Conservation (phyloP, 2,113 vertebrate genomes). For the Polypterus senegalus region DNA sequence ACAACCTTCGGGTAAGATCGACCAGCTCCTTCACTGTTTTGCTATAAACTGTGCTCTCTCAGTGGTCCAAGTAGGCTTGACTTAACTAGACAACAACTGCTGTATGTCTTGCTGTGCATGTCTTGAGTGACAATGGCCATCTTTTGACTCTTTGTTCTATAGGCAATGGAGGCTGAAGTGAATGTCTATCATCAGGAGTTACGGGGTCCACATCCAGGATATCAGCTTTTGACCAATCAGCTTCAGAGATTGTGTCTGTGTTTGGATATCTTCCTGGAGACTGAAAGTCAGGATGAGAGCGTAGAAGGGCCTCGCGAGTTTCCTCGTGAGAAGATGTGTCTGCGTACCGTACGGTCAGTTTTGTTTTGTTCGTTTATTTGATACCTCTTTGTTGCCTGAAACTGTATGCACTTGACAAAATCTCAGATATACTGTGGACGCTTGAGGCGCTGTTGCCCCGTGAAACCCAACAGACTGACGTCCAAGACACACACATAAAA, state of each 20-base stretch:
- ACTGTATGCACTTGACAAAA: not conserved
- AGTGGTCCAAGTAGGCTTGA: not conserved
- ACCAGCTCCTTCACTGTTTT: too few relatives aligned
- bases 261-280: conserved; percentile 89
- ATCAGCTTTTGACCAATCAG: conserved; percentile 95
- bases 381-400: not conserved
- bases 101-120: too few relatives aligned
- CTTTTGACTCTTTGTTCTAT: not conserved
- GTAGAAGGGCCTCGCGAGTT: conserved; percentile 92
- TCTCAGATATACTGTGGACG: too few relatives aligned
- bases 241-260: conserved; percentile 80
- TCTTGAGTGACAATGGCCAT: not conserved
- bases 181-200: conserved; percentile 82
- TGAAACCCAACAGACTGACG: too few relatives aligned
- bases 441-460: too few relatives aligned
- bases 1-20: conserved; percentile 75
- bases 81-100: not conserved
- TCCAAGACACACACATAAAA: too few relatives aligned
- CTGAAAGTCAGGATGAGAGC: conserved; percentile 74
- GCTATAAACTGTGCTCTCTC: too few relatives aligned
- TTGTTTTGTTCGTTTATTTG: not conserved
- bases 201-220: conserved; percentile 68
- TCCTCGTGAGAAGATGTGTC: conserved; percentile 93
- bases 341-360: conserved; percentile 78
- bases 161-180: conserved; percentile 93